Conservation (phyloP, 2,797 vertebrate genomes). For the Aldrovandia affinis region DNA sequence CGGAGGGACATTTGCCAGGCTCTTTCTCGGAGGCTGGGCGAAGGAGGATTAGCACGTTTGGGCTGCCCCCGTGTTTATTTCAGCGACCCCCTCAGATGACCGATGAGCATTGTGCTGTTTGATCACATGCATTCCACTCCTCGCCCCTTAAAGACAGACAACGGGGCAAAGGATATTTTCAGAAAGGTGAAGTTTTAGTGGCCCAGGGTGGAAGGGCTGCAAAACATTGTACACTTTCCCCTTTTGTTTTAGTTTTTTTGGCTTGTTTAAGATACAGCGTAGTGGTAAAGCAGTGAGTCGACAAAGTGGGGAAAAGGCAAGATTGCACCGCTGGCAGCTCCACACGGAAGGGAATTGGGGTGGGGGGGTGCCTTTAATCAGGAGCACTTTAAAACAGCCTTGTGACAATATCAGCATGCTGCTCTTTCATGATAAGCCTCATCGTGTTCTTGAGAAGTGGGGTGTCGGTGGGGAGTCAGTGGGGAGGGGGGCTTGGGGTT, state of each 20-base stretch:
- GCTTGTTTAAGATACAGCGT: background rate
- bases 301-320: background rate
- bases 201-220: background rate
- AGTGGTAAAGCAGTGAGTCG: background rate
- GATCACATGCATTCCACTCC: background rate
- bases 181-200: no score
- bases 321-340: background rate
- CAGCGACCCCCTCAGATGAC: background rate
- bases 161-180: background rate
- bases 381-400: constrained; percentile 73
- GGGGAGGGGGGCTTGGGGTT: background rate
- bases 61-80: constrained; percentile 16
- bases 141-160: background rate
- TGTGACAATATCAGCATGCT: constrained; percentile 79
- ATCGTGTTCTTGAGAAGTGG: constrained; percentile 47
- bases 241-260: background rate
- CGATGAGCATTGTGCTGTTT: background rate
- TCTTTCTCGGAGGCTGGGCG: background rate
- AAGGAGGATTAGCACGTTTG: constrained; percentile 16
- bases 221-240: background rate
- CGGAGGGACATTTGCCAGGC: no score
- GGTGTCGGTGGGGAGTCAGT: constrained; percentile 27
- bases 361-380: constrained; percentile 73
- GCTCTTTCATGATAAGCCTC: constrained; percentile 75
- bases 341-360: background rate